These are phyloP conservation scores for Cheilosia urbana DNA, from an alignment of 2,888 invertebrate species.

Conservation along the genomic window DNA sequence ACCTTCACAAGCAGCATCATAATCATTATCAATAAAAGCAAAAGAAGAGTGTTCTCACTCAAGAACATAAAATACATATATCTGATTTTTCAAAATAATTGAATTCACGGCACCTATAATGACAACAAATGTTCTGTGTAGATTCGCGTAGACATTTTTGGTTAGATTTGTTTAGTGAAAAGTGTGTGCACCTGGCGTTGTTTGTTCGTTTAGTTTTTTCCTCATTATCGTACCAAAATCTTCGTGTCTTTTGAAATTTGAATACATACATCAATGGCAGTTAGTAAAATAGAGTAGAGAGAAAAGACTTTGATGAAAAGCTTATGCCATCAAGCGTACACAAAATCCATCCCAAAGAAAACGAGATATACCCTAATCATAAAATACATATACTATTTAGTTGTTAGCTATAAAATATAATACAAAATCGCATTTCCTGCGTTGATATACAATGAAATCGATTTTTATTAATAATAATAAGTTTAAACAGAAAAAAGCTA, in stretches of 20 bases:
- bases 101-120: constrained; percentile 33
- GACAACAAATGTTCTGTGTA: constrained; percentile 53
- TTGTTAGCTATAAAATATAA: constrained; percentile 29
- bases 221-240: constrained; percentile 44
- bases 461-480: constrained; percentile 57
- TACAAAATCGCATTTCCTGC: constrained; percentile 21
- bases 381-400: constrained; percentile 24
- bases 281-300: constrained; percentile 58
- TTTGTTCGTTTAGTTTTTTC: constrained; percentile 40
- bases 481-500: constrained; percentile 14
- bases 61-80: too few relatives aligned
- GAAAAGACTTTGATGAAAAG: constrained; percentile 66
- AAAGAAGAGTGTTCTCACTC: constrained; percentile 32
- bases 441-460: constrained; percentile 56
- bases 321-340: constrained; percentile 65
- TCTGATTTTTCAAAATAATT: neutral
- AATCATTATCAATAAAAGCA: constrained; percentile 29
- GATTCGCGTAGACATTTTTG: constrained; percentile 14
- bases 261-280: constrained; percentile 66
- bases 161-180: constrained; percentile 40
- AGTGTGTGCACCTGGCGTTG: constrained; percentile 62
- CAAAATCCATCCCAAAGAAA: constrained; percentile 72
- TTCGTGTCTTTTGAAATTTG: constrained; percentile 39
- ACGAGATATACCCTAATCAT: constrained; percentile 60
- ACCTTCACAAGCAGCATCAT: constrained; percentile 37